Conservation (phyloP, 2,888 invertebrate species). For the Eristalinus sepulchralis region DNA sequence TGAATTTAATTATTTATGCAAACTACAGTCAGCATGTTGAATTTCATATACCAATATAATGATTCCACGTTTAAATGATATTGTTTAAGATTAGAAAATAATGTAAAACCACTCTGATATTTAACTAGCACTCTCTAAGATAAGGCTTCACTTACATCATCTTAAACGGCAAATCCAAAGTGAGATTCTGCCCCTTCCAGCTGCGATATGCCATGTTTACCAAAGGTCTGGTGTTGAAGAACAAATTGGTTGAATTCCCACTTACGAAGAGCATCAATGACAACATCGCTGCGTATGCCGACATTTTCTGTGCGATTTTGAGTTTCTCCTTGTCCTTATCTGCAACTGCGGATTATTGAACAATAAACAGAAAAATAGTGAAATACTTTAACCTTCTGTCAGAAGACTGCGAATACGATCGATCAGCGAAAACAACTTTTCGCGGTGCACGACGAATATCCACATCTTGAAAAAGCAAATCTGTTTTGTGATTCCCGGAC, state of each 20-base stretch:
- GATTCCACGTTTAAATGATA: no score
- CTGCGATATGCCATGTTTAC: conserved; percentile 73
- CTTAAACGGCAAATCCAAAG: conserved; percentile 76
- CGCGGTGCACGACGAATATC: conserved; percentile 74
- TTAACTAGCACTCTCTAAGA: no score
- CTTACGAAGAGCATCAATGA: conserved; percentile 74
- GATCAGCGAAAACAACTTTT: conserved; percentile 73
- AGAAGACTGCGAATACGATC: conserved; percentile 73
- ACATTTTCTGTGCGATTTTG: conserved; percentile 72
- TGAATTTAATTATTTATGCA: no score
- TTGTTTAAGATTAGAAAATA: no score
- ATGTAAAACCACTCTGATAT: no score
- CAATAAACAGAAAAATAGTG: not conserved
- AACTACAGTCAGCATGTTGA: no score
- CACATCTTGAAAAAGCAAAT: conserved; percentile 77
- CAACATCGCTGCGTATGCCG: conserved; percentile 73
- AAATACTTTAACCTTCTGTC: conserved; percentile 72
- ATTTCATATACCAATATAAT: no score
- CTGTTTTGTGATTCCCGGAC: conserved; percentile 77
- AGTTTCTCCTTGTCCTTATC: conserved; percentile 71
- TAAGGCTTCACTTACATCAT: conserved; percentile 78
- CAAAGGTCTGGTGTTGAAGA: conserved; percentile 76
- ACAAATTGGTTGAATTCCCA: conserved; percentile 74
- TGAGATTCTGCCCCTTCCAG: conserved; percentile 70
- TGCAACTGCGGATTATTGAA: not conserved